Conservation (phyloP, 2,113 vertebrate species). For the Hemicordylus capensis region DNA sequence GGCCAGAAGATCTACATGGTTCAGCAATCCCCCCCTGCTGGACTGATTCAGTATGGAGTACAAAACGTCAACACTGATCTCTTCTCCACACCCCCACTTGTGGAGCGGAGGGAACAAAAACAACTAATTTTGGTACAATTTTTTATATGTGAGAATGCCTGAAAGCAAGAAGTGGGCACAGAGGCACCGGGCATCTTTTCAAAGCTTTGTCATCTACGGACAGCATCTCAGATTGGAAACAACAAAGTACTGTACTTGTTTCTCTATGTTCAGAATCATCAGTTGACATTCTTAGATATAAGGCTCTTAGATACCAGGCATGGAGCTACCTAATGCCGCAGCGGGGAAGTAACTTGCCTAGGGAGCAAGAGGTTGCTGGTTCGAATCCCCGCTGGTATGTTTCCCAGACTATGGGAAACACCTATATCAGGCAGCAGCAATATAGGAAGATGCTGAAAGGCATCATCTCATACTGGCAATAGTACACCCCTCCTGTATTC, state of each 20-base stretch:
- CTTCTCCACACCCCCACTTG: background rate
- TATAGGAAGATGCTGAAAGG: no score
- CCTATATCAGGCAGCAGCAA: no score
- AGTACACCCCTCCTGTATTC: no score
- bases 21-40: no score
- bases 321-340: no score
- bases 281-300: background rate
- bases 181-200: background rate
- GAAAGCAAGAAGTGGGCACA: background rate
- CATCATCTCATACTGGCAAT: no score
- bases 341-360: no score
- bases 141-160: background rate
- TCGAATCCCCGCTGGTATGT: no score
- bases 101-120: background rate
- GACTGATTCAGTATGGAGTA: background rate
- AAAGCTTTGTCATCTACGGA: background rate
- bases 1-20: no score
- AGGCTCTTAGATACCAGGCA: no score
- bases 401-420: no score
- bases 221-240: background rate
- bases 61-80: background rate
- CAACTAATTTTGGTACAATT: background rate
- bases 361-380: no score
- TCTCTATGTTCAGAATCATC: background rate
- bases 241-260: background rate